Base-by-base conservation (phyloP, 1,140 invertebrate species). In the Drosophila ogumai region DNA sequence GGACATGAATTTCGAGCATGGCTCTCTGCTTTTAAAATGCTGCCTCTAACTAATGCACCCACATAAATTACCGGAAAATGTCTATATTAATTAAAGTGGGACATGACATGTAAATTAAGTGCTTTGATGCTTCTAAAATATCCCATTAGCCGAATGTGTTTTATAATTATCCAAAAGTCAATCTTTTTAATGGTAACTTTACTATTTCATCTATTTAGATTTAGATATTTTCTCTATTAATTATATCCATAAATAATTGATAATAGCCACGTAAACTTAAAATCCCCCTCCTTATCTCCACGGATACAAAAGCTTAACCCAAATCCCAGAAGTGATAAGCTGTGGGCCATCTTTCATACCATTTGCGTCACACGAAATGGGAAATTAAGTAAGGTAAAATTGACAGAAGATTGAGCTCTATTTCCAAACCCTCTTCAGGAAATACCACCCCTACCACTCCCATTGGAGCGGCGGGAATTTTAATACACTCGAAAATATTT, bases 401-500 rank as follows among this genome's bases (percentile, higher is more conserved):
- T 84, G 85, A 82, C 76, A 80, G 73, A 73, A 60, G 60, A 82
- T 80, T 82, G 67, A 82, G 68, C 49, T 36, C 52, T 41, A 71
- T 71, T 41, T 17, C 41, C 34, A 28, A 13, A 38, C 32, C 41
- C 25, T 22, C 65, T 54, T 54, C 34, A 22, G 50, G 50, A 52
- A 52, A 19, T 13, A 25, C n/a, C 36, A 6, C 25, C 6, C 13
- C 19, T 34, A 67, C 61, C 47, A 46, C 54, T 25, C 31, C 44
- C 46, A 15, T 22, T 22, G 10, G 57, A 66, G n/a, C 60, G 19
- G 19, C 31, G 60, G 36, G 72, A 74, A 63, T 74, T 82, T 87
- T 84, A 87, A 87, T 87, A 84, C 65, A 87, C 84, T 87, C 46
- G 40, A 88, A 88, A 77, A 80, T 64, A 79, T 77, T 88, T 87